Evolutionary conservation across 1,140 invertebrate genomes (phyloP), one percentile per base, ranked within the genome.

Genomic region (Muscidifurax raptorellus): DNA sequence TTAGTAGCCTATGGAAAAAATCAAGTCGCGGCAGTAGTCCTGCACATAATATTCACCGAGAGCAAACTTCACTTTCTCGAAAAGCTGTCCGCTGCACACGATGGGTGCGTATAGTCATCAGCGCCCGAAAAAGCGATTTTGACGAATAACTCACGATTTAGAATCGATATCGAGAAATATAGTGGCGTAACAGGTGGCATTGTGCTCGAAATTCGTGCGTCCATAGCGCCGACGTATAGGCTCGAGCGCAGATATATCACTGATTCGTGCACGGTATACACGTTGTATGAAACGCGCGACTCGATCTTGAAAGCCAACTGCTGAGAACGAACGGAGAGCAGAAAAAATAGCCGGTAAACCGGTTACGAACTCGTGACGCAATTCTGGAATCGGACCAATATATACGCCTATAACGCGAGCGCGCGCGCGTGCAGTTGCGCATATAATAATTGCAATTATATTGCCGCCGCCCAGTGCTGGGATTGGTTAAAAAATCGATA

Each of bases 151-250:
- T 6, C 25, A 6, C 40, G 74, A 27, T 44, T 52, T 12, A n/a
- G 67, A 71, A 25, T 27, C 74, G 76, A 78, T 32, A 64, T n/a
- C 36, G 12, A 13, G 28, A 1, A 10, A 76, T 2, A 76, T 2
- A 69, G 36, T 84, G 83, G 86, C 83, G 82, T 81, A 87, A 87
- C 87, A 87, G 86, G 88, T 88, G 85, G 85, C 87, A 88, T 87
- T 87, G 81, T 82, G 59, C 59, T 82, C 77, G 30, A 80, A 80
- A 69, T 81, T 85, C 25, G 71, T 76, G n/a, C n/a, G 75, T 71
- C 27, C 59, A 28, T 69, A 69, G 13, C 32, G n/a, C n/a, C n/a
- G 30, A 36, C 0, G 18, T 22, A 59, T 30, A 27, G 25, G 67
- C 28, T 27, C 12, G 36, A 13, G 2, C 67, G n/a, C 6, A 25